Percentiles rank a stretch among this genome's conserved stretches.
Conservation (phyloP, 2,113 vertebrate genomes). For the Cygnus atratus region DNA sequence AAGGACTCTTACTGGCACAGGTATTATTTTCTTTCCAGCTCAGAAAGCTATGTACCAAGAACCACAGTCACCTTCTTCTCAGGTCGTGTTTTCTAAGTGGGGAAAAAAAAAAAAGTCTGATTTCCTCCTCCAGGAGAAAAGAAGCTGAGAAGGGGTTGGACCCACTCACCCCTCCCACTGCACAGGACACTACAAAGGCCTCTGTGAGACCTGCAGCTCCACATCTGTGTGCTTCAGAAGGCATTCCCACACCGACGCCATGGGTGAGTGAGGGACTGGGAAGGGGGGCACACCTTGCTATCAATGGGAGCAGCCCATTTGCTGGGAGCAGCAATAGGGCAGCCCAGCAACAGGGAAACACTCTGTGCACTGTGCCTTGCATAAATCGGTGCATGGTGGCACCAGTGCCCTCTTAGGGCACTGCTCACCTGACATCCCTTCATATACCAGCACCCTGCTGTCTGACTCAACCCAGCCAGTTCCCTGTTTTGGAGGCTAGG, state of each 20-base stretch:
- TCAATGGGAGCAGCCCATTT: neutral
- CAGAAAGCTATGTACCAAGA: neutral
- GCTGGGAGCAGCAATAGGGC: neutral
- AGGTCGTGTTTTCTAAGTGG: neutral
- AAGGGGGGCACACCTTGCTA: rapidly evolving
- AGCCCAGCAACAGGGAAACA: neutral
- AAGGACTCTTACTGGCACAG: neutral
- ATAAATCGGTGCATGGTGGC: neutral
- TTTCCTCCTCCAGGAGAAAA: neutral
- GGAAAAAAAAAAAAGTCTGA: neutral
- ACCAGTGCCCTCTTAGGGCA: neutral
- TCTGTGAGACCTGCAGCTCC: rapidly evolving
- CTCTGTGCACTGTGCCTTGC: neutral
- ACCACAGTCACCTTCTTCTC: neutral
- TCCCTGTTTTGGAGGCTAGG: neutral
- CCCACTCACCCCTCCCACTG: neutral
- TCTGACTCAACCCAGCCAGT: neutral
- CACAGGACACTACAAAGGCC: neutral
- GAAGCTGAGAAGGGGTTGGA: neutral
- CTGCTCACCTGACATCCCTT: neutral
- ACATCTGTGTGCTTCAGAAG: neutral
- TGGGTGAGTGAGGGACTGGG: slow-evolving; percentile 34
- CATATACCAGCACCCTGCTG: neutral
- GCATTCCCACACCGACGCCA: rapidly evolving
- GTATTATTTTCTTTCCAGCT: neutral